A percentile compares a stretch with the other conserved stretches of the same genome.
Evolutionary conservation across 2,113 vertebrate species (phyloP).

Genomic region (Osmerus eperlanus): DNA sequence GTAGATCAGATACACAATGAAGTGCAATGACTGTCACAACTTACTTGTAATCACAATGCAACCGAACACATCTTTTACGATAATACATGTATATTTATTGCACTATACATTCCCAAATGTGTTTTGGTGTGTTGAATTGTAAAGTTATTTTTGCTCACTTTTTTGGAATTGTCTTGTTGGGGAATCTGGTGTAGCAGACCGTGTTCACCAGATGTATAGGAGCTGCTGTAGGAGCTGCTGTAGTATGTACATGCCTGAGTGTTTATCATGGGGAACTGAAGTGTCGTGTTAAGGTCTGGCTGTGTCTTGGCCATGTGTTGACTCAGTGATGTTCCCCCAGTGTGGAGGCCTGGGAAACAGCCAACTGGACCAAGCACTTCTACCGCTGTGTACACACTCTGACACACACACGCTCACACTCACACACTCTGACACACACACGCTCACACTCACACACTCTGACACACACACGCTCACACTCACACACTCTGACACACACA

Average conservation of each 20-base stretch:
- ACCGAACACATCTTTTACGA: too few species aligned
- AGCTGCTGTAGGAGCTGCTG: neutral
- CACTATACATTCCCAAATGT: too few species aligned
- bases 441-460: neutral
- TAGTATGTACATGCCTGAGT: too few species aligned
- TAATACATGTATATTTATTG: too few species aligned
- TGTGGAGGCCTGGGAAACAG: constrained; percentile 21
- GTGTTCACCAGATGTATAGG: neutral
- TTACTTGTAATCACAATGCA: too few species aligned
- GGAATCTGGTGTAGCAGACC: neutral
- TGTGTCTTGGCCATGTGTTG: neutral
- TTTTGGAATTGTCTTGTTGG: neutral
- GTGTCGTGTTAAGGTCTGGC: too few species aligned
- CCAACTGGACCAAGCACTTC: constrained; percentile 13
- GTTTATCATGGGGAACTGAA: too few species aligned
- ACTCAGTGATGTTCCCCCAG: neutral
- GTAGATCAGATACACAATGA: too few species aligned
- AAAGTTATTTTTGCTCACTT: too few species aligned
- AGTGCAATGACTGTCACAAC: too few species aligned
- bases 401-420: neutral
- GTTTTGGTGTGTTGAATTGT: too few species aligned
- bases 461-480: constrained; percentile 7
- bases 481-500: too few species aligned
- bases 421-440: constrained; percentile 5
- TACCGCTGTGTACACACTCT: neutral